Conservation (phyloP, 1,140 invertebrate species). For the Battus philenor region DNA sequence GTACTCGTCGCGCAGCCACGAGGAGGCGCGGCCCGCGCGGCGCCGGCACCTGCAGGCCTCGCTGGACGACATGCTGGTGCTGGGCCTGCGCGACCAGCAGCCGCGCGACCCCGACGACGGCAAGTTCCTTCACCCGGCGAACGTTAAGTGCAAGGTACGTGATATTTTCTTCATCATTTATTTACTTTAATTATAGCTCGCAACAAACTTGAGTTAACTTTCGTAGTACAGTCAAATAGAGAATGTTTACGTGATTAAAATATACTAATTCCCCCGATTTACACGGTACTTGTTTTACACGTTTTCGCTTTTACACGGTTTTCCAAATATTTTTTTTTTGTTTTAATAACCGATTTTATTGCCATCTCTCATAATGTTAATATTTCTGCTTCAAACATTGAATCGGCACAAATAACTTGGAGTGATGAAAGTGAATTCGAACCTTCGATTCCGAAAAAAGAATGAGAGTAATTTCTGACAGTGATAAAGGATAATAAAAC, state of each 20-base stretch:
- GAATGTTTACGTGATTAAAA: neutral
- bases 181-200: conserved; percentile 19
- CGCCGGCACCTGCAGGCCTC: conserved; percentile 61
- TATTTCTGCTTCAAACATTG: no score
- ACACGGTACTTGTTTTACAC: no score
- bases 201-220: neutral
- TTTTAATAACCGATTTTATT: no score
- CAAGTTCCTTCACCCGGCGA: conserved; percentile 64
- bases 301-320: no score
- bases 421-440: no score
- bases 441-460: no score
- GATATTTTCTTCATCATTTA: no score
- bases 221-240: neutral
- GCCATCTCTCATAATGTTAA: neutral
- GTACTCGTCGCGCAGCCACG: conserved; percentile 75
- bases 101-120: conserved; percentile 49
- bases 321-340: no score
- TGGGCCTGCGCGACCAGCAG: conserved; percentile 47
- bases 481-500: no score
- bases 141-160: conserved; percentile 60
- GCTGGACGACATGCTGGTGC: conserved; percentile 67
- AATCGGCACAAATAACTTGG: no score
- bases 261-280: no score
- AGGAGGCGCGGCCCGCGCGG: conserved; percentile 51
- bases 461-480: no score